These are phyloP conservation scores for Oreamnos americanus DNA, from an alignment of 2,113 vertebrate species.

Conservation along the genomic window DNA sequence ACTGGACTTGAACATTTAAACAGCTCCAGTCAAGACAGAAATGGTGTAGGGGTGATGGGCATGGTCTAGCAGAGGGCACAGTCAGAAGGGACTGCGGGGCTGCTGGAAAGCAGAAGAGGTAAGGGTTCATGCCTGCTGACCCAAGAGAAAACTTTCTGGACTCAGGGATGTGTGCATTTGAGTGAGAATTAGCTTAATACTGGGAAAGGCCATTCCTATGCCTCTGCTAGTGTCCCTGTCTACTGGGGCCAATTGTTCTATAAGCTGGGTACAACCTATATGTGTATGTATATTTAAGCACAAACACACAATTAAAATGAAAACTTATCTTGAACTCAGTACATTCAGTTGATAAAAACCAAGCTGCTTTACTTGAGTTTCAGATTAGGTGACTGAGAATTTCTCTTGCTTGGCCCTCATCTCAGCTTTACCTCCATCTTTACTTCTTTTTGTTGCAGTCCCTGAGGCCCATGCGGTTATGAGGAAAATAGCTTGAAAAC, in stretches of 20 bases:
- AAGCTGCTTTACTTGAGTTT: not conserved
- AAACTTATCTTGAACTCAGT: not conserved
- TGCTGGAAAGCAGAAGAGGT: not conserved
- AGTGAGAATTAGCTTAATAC: not conserved
- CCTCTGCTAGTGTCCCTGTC: slow-evolving; percentile 7
- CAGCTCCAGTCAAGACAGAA: not conserved
- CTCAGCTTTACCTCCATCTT: not conserved
- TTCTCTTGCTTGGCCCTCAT: not conserved
- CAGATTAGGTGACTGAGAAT: not conserved
- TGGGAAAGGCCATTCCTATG: slow-evolving; percentile 1
- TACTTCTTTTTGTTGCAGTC: not conserved
- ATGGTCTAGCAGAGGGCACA: not conserved
- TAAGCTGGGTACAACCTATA: not conserved
- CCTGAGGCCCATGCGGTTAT: not conserved
- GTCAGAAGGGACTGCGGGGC: not conserved
- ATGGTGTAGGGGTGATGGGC: not conserved
- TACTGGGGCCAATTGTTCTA: not conserved
- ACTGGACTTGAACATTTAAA: slow-evolving; percentile 41
- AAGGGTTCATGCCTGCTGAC: not conserved
- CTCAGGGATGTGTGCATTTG: slow-evolving; percentile 16
- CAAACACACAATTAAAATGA: not conserved
- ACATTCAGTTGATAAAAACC: not conserved
- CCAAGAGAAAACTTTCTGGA: not conserved
- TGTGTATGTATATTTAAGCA: not conserved
- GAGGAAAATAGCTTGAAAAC: slow-evolving; percentile 9